phyloP scores from a whole-genome alignment of 2,113 vertebrate species.

The Ochotona princeps region DNA sequence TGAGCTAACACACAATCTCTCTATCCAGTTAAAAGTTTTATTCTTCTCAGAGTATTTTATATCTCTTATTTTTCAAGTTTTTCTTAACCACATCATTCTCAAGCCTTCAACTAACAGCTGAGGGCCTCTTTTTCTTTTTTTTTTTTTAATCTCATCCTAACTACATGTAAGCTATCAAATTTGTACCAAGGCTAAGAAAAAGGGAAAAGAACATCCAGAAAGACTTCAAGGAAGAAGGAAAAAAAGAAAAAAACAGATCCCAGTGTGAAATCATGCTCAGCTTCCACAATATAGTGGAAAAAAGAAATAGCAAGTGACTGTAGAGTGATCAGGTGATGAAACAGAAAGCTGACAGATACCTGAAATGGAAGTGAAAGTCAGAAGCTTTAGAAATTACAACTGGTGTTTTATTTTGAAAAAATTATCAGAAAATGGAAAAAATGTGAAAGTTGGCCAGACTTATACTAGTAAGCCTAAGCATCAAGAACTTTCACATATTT shows the following conservation, averaged over 20 bases:
- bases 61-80: constrained; percentile 13
- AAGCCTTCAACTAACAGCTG: neutral
- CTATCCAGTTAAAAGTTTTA: neutral
- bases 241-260: neutral
- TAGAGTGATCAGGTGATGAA: neutral
- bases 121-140: neutral
- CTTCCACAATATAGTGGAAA: neutral
- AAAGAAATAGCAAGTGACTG: constrained; percentile 14
- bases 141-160: neutral
- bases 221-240: neutral
- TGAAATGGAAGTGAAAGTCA: neutral
- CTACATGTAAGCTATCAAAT: neutral
- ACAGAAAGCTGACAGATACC: constrained; percentile 6
- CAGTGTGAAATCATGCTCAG: neutral
- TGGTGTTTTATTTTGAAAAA: constrained; percentile 52
- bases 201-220: neutral
- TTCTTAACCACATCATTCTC: neutral
- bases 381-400: neutral
- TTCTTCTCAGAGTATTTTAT: neutral
- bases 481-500: constrained; percentile 53
- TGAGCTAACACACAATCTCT: constrained; percentile 34
- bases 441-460: constrained; percentile 23
- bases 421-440: neutral
- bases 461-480: constrained; percentile 22
- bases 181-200: neutral